Base-by-base conservation (phyloP, 2,888 invertebrate species). In the Melanostoma scalare region DNA sequence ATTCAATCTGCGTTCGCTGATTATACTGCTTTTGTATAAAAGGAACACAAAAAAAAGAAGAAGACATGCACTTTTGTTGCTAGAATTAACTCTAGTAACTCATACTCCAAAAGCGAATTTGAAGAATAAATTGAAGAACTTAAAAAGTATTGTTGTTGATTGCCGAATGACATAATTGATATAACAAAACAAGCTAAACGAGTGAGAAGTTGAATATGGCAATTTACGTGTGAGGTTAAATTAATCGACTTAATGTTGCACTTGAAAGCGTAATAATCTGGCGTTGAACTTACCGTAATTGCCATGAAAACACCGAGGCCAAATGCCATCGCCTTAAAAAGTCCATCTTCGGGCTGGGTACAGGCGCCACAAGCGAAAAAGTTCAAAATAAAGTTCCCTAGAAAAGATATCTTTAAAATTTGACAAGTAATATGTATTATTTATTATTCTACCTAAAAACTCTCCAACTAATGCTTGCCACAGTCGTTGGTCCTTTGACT, bases 351-450 rank as follows among this genome's bases (percentile, higher is more conserved):
- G 8, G 92, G 87, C 88, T 93, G 93, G 72, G 95, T 92, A 87
- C 94, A 94, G 6, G 97, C 94, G 4, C 96, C 97, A 90, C 97
- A 97, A 3, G 97, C 98, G 87, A 98, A 96, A 90, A 98, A 94
- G 89, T 97, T 97, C 87, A 98, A 92, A 63, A 98, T 92, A 85
- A 97, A 91, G 85, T 96, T 97, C 38, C 97, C 93, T 93, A 88
- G 2, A 86, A 52, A 31, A 35, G 10, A 6, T 1, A 42, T 42
- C 6, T 42, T 42, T 42, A 20, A 20, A 20, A 20, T 20, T 20
- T 20, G 1, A 20, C 20, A 20, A 20, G 20, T 20, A 20, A 1
- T 20, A 20, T 20, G 20, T 20, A 20, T 20, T 20, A 20, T 20
- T 20, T 20, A 20, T 20, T 20, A 20, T 20, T 20, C 20, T 89